Evolutionary conservation across 2,797 vertebrate genomes (phyloP), one percentile per base, ranked within the genome.

Genomic region (Molossus alvarezi): DNA sequence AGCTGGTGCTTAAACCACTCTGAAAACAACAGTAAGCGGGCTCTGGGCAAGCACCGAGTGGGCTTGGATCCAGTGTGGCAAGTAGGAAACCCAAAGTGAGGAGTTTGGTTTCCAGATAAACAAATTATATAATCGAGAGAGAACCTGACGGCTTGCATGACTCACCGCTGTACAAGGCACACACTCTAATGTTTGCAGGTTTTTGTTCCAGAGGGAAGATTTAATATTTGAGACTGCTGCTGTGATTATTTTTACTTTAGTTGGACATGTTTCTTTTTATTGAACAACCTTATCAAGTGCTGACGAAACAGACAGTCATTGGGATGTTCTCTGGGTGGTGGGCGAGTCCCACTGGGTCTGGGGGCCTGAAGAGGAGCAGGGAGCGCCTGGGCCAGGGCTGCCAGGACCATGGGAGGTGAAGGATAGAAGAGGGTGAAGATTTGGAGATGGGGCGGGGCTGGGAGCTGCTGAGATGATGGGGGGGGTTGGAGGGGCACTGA

Each of bases 181-280:
- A 85, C 60, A 73, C 25, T 17, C 87, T 62, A 72, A 58, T 81
- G 81, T 95, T 83, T 75, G 85, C 90, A 71, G 57, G 88, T 91
- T 95, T 91, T 92, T 95, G 83, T 73, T 95, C 86, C 64, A 71
- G 17, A 55, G 92, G 82, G 37, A 96, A 89, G 95, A 91, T 92
- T 92, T 96, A 75, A 71, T 45, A 37, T 83, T 94, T 53, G 85
- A 92, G 88, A 37, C 6, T n/a, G 27, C 95, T 92, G 75, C 88
- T 95, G 91, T 83, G 76, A 82, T 90, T 83, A 41, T 92, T 96
- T 96, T 92, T 60, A 94, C 90, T 94, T 92, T 86, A 33, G 75
- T 60, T 65, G 73, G 81, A 93, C 71, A 58, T 60, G 17, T 88
- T 96, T 95, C 71, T 91, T 94, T 83, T 73, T 75, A 75, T 71